Evolutionary conservation across 2,113 vertebrate genomes (phyloP).

Genomic region (Gymnogyps californianus): DNA sequence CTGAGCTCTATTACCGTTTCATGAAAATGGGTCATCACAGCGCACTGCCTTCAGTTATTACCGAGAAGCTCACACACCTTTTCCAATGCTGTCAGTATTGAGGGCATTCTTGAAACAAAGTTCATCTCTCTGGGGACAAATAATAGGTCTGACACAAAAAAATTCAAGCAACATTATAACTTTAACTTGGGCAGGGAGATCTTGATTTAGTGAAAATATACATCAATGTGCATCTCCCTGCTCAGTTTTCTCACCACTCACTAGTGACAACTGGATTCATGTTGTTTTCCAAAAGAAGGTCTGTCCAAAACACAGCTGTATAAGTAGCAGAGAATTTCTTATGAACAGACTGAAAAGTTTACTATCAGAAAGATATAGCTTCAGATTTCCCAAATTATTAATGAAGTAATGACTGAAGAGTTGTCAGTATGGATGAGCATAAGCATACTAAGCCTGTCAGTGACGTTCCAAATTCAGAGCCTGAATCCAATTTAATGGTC

Average conservation of each 20-base stretch:
- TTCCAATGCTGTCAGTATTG: not conserved
- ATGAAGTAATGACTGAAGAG: not conserved
- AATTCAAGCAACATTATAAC: not conserved
- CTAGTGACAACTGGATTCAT: not conserved
- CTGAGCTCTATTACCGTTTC: not conserved
- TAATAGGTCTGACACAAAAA: not conserved
- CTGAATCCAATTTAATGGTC: conserved; percentile 18
- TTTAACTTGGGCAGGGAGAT: not conserved
- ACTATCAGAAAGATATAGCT: not conserved
- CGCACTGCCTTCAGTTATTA: not conserved
- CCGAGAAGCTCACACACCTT: not conserved
- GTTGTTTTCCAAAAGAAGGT: not conserved
- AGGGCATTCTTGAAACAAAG: not conserved
- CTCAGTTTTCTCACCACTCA: not conserved
- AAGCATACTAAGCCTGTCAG: not conserved
- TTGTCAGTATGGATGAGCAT: not conserved
- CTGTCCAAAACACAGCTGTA: not conserved
- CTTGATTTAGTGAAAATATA: not conserved
- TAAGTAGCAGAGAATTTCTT: not conserved
- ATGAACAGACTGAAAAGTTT: not conserved
- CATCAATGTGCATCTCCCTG: not conserved
- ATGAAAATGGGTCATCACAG: not conserved
- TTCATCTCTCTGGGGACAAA: not conserved
- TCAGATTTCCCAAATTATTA: not conserved
- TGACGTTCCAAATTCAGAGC: not conserved